Percentiles rank a stretch among this genome's conserved stretches.
phyloP scores from a whole-genome alignment of 2,888 invertebrate species.

The Ischnura elegans region DNA sequence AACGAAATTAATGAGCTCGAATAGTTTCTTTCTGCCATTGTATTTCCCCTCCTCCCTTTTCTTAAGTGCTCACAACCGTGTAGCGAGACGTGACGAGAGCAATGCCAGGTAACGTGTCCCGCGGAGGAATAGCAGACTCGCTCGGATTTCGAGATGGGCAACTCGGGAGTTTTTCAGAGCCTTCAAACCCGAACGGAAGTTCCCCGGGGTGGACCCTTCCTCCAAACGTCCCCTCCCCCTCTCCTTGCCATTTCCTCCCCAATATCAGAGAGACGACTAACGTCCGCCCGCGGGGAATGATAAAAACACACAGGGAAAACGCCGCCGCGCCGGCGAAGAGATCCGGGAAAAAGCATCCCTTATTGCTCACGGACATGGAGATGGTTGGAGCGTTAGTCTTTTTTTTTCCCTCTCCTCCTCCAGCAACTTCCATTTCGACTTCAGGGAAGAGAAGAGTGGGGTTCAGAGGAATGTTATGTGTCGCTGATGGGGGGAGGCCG shows the following conservation, averaged over 20 bases:
- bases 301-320: not conserved
- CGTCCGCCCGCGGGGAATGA: conserved; percentile 4
- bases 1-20: too few species aligned
- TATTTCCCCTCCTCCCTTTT: too few species aligned
- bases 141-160: not conserved
- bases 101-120: not conserved
- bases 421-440: not conserved
- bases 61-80: too few species aligned
- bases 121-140: not conserved
- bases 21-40: too few species aligned
- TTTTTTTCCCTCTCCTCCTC: not conserved
- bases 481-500: not conserved
- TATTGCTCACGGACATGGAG: conserved; percentile 16
- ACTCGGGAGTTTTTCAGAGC: not conserved
- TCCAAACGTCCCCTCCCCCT: too few species aligned
- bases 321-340: not conserved
- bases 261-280: not conserved
- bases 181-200: not conserved
- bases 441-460: not conserved
- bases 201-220: not conserved
- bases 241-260: not conserved
- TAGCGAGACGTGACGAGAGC: too few species aligned
- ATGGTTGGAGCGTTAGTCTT: not conserved
- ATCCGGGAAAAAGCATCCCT: not conserved
- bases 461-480: not conserved